Evolutionary conservation across 2,888 invertebrate genomes (phyloP).

Genomic region (Cerastis rubricosa): DNA sequence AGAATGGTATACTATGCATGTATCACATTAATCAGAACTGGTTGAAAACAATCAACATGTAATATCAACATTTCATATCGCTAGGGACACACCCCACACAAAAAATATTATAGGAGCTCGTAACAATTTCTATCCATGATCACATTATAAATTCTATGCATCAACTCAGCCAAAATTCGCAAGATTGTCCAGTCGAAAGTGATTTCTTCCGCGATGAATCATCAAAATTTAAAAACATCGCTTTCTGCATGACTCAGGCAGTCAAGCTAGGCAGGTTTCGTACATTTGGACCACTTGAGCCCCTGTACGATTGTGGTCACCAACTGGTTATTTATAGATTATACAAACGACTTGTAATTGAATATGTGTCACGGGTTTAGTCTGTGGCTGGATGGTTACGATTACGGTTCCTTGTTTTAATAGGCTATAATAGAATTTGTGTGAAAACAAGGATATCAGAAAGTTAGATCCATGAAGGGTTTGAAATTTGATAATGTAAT

Average conservation of each 20-base stretch:
- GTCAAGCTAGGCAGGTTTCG: slow-evolving; percentile 64
- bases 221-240: slow-evolving; percentile 62
- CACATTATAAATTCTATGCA: slow-evolving; percentile 54
- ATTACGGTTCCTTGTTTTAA: slow-evolving; percentile 29
- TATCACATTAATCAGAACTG: slow-evolving; percentile 17
- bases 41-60: slow-evolving; percentile 10
- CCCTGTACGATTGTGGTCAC: slow-evolving; percentile 52
- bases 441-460: too few relatives aligned
- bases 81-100: background rate
- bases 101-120: slow-evolving; percentile 5
- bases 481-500: background rate
- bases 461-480: background rate
- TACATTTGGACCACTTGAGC: slow-evolving; percentile 69
- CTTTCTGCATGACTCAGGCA: slow-evolving; percentile 71
- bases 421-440: background rate
- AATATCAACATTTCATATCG: slow-evolving; percentile 18
- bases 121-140: slow-evolving; percentile 24
- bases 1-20: slow-evolving; percentile 21
- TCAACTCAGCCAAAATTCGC: slow-evolving; percentile 49
- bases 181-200: slow-evolving; percentile 68
- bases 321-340: slow-evolving; percentile 63
- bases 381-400: slow-evolving; percentile 25
- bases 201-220: slow-evolving; percentile 74
- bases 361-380: slow-evolving; percentile 59
- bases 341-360: slow-evolving; percentile 53